Conservation (phyloP, 2,888 invertebrate species). For the Griposia aprilina region DNA sequence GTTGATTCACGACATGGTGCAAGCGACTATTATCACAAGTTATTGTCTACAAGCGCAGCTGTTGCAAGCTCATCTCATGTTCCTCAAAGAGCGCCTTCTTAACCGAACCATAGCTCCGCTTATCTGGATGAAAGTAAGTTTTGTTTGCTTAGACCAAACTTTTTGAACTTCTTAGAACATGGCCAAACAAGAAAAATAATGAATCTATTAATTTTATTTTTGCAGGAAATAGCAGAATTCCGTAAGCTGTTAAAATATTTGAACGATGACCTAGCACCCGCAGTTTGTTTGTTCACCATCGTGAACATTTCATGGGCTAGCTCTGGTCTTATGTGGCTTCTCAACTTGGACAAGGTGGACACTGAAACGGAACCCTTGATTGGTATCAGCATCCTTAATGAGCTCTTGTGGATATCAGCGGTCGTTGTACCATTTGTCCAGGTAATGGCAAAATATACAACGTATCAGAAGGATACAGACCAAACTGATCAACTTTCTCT, state of each 20-base stretch:
- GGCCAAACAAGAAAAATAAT: neutral
- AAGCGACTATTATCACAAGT: slow-evolving; percentile 95
- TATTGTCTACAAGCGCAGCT: slow-evolving; percentile 96
- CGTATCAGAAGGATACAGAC: too few species aligned
- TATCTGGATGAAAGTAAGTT: slow-evolving; percentile 94
- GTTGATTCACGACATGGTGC: slow-evolving; percentile 94
- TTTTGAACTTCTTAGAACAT: neutral
- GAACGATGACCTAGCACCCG: slow-evolving; percentile 94
- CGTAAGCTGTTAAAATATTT: slow-evolving; percentile 94
- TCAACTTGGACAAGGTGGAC: slow-evolving; percentile 91
- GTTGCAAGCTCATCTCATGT: slow-evolving; percentile 93
- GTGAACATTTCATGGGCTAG: slow-evolving; percentile 94
- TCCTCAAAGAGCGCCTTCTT: slow-evolving; percentile 93
- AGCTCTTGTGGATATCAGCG: slow-evolving; percentile 92
- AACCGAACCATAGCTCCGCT: slow-evolving; percentile 93
- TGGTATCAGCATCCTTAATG: slow-evolving; percentile 91
- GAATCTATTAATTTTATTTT: neutral
- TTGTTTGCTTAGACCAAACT: neutral
- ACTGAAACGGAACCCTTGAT: slow-evolving; percentile 90
- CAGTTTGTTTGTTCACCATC: slow-evolving; percentile 94
- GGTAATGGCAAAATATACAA: slow-evolving; percentile 71
- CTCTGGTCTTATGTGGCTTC: slow-evolving; percentile 93
- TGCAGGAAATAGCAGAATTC: slow-evolving; percentile 94
- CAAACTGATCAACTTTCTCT: too few species aligned
- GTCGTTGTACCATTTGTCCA: slow-evolving; percentile 93